Evolutionary conservation across 2,888 invertebrate species (phyloP).

Genomic region (Lycia hirtaria): DNA sequence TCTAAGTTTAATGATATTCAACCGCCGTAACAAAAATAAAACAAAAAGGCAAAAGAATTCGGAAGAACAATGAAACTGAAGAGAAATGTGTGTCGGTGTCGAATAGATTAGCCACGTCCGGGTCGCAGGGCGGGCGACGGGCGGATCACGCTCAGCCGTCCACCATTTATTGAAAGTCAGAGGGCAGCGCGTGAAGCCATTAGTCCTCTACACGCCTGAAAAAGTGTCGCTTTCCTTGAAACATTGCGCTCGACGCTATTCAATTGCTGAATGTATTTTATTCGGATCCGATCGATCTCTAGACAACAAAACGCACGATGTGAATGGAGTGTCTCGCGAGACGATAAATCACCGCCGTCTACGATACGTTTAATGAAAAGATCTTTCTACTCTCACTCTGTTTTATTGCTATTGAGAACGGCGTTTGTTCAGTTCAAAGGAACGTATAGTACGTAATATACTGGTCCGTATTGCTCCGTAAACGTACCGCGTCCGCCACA

Average conservation of each 20-base stretch:
- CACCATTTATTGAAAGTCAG: constrained; percentile 79
- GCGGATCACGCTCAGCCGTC: constrained; percentile 53
- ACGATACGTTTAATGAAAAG: constrained; percentile 81
- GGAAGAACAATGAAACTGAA: constrained; percentile 42
- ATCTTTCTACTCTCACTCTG: constrained; percentile 65
- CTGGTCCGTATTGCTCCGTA: constrained; percentile 38
- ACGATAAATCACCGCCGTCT: constrained; percentile 77
- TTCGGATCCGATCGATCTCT: constrained; percentile 80
- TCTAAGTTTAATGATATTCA: constrained; percentile 3
- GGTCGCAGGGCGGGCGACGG: constrained; percentile 33
- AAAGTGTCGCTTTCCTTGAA: constrained; percentile 80
- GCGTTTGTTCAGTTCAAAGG: constrained; percentile 53
- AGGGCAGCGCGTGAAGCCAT: constrained; percentile 77
- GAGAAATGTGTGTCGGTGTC: constrained; percentile 48
- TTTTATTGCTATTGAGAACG: constrained; percentile 67
- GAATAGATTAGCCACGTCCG: constrained; percentile 68
- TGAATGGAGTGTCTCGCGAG: constrained; percentile 79
- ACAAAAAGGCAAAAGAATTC: constrained; percentile 34
- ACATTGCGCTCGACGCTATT: constrained; percentile 77
- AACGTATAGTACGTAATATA: constrained; percentile 39
- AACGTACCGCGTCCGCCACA: constrained; percentile 47
- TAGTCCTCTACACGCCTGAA: constrained; percentile 75
- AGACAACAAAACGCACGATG: constrained; percentile 78
- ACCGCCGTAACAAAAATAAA: constrained; percentile 30
- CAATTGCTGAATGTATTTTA: constrained; percentile 83